These are phyloP conservation scores for Labrus mixtus DNA, from an alignment of 2,113 vertebrate species.

Conservation along the genomic window DNA sequence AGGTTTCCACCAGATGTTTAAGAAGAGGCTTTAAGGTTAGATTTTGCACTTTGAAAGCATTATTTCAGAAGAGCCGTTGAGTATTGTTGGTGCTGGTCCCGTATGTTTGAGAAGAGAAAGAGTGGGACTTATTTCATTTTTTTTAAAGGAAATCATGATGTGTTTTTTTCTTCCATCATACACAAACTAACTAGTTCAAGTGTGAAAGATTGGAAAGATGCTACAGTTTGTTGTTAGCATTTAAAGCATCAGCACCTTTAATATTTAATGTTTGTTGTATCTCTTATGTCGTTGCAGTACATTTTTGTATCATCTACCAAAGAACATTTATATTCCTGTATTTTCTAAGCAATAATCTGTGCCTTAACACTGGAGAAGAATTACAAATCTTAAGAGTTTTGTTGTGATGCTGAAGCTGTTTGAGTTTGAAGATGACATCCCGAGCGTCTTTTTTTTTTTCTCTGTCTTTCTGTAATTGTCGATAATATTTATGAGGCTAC, in stretches of 20 bases:
- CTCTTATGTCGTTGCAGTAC: conserved; percentile 33
- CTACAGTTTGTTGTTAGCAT: conserved; percentile 7
- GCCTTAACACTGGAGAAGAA: conserved; percentile 85
- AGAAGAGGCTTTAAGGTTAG: conserved; percentile 34
- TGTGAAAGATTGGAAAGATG: conserved; percentile 5
- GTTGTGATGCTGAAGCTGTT: conserved; percentile 46
- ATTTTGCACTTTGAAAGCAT: conserved; percentile 64
- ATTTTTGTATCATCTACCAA: conserved; percentile 63
- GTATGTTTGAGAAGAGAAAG: not conserved
- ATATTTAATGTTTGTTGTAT: conserved; percentile 38
- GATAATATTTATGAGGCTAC: conserved; percentile 54
- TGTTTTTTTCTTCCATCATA: not conserved
- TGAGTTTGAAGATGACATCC: conserved; percentile 12
- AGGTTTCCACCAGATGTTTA: conserved; percentile 13
- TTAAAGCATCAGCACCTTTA: conserved; percentile 58
- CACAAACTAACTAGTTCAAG: not conserved
- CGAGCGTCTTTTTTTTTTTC: conserved; percentile 16
- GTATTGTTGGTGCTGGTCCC: conserved; percentile 5
- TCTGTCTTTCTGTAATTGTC: conserved; percentile 3
- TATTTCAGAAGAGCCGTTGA: conserved; percentile 1
- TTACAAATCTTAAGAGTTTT: conserved; percentile 37
- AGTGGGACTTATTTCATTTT: not conserved
- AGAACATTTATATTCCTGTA: conserved; percentile 57
- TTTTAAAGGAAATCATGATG: not conserved
- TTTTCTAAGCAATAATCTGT: conserved; percentile 62